Conservation (phyloP, 2,888 invertebrate species). For the Acanthosepion esculentum region DNA sequence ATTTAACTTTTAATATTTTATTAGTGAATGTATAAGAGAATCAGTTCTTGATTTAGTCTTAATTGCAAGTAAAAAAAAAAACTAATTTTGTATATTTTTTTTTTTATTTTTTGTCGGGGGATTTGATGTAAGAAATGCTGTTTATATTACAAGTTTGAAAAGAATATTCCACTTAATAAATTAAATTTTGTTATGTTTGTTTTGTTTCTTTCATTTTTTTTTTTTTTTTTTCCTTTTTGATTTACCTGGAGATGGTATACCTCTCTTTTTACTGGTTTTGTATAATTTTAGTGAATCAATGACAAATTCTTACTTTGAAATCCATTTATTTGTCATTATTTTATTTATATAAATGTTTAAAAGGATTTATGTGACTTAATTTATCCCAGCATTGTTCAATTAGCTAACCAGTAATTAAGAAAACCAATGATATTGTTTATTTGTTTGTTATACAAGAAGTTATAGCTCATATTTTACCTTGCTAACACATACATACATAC, state of each 20-base stretch:
- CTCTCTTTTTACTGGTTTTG: neutral
- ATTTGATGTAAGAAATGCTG: neutral
- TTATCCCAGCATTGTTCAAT: neutral
- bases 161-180: neutral
- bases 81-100: neutral
- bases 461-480: too few species aligned
- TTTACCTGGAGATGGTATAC: neutral
- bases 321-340: neutral
- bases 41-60: neutral
- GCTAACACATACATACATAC: too few species aligned
- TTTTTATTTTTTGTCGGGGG: neutral
- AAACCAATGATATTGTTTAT: too few species aligned
- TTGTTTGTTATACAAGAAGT: too few species aligned
- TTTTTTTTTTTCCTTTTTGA: neutral
- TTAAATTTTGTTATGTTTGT: neutral
- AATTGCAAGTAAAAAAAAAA: neutral
- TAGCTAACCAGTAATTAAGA: too few species aligned
- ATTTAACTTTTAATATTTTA: neutral
- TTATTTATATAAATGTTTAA: too few species aligned
- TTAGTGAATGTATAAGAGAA: neutral
- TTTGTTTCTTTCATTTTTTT: neutral
- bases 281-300: neutral
- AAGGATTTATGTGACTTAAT: too few species aligned
- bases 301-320: neutral
- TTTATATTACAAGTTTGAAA: constrained; percentile 4